Conservation (phyloP, 2,113 vertebrate species). For the Lophius piscatorius region DNA sequence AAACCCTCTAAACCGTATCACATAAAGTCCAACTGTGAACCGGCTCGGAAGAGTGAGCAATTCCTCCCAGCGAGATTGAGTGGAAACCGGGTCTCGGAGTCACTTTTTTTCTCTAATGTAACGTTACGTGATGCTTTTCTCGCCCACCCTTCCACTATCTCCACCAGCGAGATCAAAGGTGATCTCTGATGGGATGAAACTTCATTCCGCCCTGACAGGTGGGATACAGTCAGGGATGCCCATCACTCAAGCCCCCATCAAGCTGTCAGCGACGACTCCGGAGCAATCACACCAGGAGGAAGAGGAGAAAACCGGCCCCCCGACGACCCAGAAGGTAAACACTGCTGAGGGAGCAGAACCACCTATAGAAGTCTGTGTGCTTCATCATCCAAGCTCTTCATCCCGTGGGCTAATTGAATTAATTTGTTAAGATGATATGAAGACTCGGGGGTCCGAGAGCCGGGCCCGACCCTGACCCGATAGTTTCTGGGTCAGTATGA, state of each 20-base stretch:
- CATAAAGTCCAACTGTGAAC: conserved; percentile 43
- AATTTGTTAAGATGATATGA: too few species aligned
- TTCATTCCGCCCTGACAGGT: conserved; percentile 75
- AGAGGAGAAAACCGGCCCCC: conserved; percentile 47
- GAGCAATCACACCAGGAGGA: conserved; percentile 69
- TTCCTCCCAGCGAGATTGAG: conserved; percentile 37
- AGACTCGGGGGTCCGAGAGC: too few species aligned
- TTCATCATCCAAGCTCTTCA: neutral
- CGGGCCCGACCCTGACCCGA: too few species aligned
- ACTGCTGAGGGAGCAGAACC: conserved; percentile 29
- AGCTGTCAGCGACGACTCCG: conserved; percentile 73
- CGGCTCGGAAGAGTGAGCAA: conserved; percentile 45
- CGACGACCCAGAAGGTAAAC: conserved; percentile 58
- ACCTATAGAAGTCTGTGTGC: conserved; percentile 4
- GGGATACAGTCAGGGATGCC: conserved; percentile 65
- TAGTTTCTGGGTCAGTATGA: too few species aligned
- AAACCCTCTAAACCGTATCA: conserved; percentile 46
- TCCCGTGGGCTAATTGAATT: conserved; percentile 3
- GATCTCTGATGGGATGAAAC: conserved; percentile 74
- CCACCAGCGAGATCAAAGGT: conserved; percentile 72
- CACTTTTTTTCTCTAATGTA: conserved; percentile 16
- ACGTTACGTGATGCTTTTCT: conserved; percentile 44
- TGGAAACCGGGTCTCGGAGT: conserved; percentile 17
- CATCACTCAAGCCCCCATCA: conserved; percentile 76
- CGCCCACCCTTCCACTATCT: conserved; percentile 53